Conservation (phyloP, 2,797 vertebrate genomes). For the Nyctibius grandis region DNA sequence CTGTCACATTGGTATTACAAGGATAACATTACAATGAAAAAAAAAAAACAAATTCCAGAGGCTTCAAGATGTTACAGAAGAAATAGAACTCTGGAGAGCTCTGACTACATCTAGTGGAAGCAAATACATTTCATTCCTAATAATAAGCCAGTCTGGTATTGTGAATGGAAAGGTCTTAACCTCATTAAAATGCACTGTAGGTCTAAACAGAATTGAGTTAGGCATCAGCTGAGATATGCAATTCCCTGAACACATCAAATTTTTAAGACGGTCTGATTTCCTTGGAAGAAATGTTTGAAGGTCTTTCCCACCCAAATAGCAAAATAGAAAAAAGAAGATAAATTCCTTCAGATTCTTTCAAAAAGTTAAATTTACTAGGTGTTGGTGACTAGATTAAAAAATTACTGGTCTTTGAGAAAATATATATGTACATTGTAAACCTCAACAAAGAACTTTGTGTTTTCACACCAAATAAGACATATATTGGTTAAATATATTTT, state of each 20-base stretch:
- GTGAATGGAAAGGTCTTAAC: slow-evolving; percentile 41
- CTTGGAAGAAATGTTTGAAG: not conserved
- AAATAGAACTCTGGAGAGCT: not conserved
- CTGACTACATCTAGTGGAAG: slow-evolving; percentile 26
- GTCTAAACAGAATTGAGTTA: not conserved
- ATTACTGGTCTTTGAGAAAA: not conserved
- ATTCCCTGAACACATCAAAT: not conserved
- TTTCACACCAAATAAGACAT: not conserved
- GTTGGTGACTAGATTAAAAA: not conserved
- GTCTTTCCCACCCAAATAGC: not conserved
- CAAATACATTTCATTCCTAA: slow-evolving; percentile 7
- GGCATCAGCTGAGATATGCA: not conserved
- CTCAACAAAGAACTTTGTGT: not conserved
- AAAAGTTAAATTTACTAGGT: not conserved
- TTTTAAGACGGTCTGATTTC: slow-evolving; percentile 28
- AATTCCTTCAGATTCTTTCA: not conserved
- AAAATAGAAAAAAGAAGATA: not conserved
- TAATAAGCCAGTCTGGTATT: not conserved
- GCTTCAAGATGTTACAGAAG: not conserved
- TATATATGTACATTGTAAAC: not conserved
- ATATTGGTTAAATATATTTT: not conserved
- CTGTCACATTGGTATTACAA: not conserved
- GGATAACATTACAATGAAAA: not conserved
- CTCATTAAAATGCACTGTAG: slow-evolving; percentile 47
- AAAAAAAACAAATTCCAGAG: not conserved